Conservation (phyloP, 1,140 invertebrate species). For the Teleogryllus occipitalis region DNA sequence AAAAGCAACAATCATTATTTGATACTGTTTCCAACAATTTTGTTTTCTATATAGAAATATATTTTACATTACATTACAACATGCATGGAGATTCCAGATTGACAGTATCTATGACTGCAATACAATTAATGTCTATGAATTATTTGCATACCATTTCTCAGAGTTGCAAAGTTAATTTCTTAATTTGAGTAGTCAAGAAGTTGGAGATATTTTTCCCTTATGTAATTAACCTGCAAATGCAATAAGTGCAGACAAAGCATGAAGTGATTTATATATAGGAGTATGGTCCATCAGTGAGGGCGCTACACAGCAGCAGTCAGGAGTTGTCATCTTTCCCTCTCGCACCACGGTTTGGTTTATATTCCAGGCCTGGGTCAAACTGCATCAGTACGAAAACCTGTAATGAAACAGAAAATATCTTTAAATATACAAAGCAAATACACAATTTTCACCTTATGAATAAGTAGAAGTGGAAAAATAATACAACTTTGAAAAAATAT, state of each 20-base stretch:
- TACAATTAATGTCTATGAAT: neutral
- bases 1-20: neutral
- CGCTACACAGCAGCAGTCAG: conserved; percentile 98
- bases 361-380: conserved; percentile 92
- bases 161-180: neutral
- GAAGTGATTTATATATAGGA: conserved; percentile 52
- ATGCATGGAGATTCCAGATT: neutral
- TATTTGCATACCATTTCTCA: neutral
- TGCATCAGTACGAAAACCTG: conserved; percentile 95
- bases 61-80: neutral
- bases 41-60: neutral
- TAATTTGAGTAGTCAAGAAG: neutral
- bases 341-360: conserved; percentile 72
- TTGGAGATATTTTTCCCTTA: neutral
- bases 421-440: no score
- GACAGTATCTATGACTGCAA: neutral
- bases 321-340: conserved; percentile 80
- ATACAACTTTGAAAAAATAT: no score
- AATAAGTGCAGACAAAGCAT: conserved; percentile 13
- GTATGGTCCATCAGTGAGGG: conserved; percentile 87
- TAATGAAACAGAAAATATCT: neutral
- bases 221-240: neutral
- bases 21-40: neutral
- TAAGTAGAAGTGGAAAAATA: no score
- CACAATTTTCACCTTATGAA: no score